A percentile compares a stretch with the other conserved stretches of the same genome.
These are phyloP conservation scores for Caracal caracal DNA, from an alignment of 2,113 vertebrate species.

Conservation along the genomic window DNA sequence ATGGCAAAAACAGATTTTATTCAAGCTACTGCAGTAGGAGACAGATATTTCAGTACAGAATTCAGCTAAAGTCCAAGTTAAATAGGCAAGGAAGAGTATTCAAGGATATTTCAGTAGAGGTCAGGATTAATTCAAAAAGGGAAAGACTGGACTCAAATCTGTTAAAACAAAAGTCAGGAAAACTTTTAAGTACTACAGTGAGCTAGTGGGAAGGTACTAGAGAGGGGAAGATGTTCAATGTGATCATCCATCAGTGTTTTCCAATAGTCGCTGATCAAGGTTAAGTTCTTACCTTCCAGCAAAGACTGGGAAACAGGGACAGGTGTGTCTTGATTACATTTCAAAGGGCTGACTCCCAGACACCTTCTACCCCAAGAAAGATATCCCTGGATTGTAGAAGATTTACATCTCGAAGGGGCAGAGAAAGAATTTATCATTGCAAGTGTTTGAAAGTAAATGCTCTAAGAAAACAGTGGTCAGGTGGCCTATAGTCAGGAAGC, in stretches of 20 bases:
- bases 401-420: not conserved
- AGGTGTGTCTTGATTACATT: not conserved
- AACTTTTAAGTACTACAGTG: not conserved
- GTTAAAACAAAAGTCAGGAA: not conserved
- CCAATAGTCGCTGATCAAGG: not conserved
- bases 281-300: not conserved
- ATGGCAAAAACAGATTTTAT: not conserved
- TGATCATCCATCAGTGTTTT: not conserved
- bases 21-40: not conserved
- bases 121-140: not conserved
- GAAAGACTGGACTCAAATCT: not conserved
- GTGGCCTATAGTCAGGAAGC: not conserved
- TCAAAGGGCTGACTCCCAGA: not conserved
- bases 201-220: not conserved
- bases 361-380: not conserved
- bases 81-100: not conserved
- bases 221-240: not conserved
- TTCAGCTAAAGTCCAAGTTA: not conserved
- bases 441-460: not conserved
- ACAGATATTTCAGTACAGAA: not conserved
- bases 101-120: not conserved
- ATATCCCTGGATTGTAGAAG: not conserved
- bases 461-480: not conserved
- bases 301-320: not conserved
- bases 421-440: not conserved